These are phyloP conservation scores for Cordilura impudica DNA, from an alignment of 2,888 invertebrate species.

Conservation along the genomic window DNA sequence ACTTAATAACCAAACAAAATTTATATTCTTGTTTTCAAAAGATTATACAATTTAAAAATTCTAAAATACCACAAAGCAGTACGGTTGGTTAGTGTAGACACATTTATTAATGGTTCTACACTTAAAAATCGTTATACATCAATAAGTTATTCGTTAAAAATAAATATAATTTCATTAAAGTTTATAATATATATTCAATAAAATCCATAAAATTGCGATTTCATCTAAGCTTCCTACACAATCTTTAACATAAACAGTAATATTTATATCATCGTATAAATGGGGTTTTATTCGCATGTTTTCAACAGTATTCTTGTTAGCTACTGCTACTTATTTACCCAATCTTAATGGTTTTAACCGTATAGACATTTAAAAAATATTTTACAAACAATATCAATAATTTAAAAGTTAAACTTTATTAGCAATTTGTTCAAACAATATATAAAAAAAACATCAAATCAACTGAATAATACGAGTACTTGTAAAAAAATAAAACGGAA, in stretches of 20 bases:
- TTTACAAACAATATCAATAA: background rate
- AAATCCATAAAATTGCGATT: background rate
- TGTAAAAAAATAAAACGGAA: background rate
- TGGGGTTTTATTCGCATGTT: background rate
- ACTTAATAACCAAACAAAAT: too few species aligned
- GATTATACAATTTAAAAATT: too few species aligned
- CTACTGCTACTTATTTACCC: background rate
- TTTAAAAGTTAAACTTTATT: conserved; percentile 33
- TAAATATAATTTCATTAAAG: too few species aligned
- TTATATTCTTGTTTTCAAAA: too few species aligned
- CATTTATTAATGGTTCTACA: too few species aligned
- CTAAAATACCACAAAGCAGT: too few species aligned
- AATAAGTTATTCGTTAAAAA: too few species aligned
- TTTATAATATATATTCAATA: too few species aligned
- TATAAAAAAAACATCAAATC: too few species aligned
- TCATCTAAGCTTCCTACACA: background rate
- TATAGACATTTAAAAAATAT: background rate
- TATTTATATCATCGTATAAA: background rate
- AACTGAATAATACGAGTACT: conserved; percentile 1
- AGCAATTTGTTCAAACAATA: conserved; percentile 33
- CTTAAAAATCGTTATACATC: too few species aligned
- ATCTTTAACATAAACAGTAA: background rate
- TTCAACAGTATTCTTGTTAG: background rate
- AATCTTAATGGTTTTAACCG: background rate
- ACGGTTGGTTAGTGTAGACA: too few species aligned